These are phyloP conservation scores for Melinaea menophilus DNA, from an alignment of 2,888 invertebrate genomes.

Conservation along the genomic window DNA sequence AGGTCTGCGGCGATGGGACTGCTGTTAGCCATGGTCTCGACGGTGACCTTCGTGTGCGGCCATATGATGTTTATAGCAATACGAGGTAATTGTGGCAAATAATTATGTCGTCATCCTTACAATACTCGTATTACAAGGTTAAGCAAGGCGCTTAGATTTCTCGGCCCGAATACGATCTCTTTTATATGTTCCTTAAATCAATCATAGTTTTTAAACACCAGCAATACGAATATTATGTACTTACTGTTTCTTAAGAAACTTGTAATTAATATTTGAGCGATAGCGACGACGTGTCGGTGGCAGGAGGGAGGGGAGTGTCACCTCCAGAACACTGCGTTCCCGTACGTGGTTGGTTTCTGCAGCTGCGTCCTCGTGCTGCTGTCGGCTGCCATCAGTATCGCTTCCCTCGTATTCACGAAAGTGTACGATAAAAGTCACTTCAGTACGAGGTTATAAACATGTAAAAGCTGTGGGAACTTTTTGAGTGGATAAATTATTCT, in stretches of 20 bases:
- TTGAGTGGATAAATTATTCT: too few relatives aligned
- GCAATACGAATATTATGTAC: too few relatives aligned
- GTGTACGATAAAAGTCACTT: constrained; percentile 10
- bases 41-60: constrained; percentile 33
- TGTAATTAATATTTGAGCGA: background rate
- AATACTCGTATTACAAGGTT: too few relatives aligned
- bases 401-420: constrained; percentile 27
- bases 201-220: too few relatives aligned
- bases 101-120: too few relatives aligned
- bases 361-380: constrained; percentile 24
- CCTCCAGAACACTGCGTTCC: constrained; percentile 26
- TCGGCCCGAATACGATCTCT: too few relatives aligned
- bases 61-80: constrained; percentile 12
- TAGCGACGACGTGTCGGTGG: constrained; percentile 35
- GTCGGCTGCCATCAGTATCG: constrained; percentile 31
- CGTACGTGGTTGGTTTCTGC: constrained; percentile 25
- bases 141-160: too few relatives aligned
- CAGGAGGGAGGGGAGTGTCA: constrained; percentile 32
- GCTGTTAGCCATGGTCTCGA: constrained; percentile 29
- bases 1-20: constrained; percentile 36
- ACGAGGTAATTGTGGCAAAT: constrained; percentile 13
- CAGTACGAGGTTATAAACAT: background rate
- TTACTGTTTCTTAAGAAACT: too few relatives aligned
- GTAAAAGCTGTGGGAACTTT: too few relatives aligned
- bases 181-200: too few relatives aligned